phyloP scores from a whole-genome alignment of 2,113 vertebrate genomes.

The Sphyrna mokarran region DNA sequence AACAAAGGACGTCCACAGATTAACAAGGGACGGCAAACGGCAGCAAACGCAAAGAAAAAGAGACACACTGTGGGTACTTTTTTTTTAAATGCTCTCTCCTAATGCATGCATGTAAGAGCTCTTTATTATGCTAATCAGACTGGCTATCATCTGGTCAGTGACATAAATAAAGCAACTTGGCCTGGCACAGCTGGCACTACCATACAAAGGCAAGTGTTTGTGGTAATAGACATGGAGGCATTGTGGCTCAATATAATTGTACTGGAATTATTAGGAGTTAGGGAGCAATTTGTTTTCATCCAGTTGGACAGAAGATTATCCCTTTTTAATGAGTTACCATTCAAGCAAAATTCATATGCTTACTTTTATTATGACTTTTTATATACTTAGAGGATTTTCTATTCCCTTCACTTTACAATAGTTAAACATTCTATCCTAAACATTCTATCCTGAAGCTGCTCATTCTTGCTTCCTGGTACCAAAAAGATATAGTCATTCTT shows the following conservation, averaged over 20 bases:
- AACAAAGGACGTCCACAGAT: background rate
- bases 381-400: background rate
- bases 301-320: background rate
- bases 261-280: background rate
- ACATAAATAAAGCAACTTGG: conserved; percentile 16
- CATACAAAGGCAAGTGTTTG: conserved; percentile 5
- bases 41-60: background rate
- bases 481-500: background rate
- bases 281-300: background rate
- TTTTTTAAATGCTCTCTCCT: background rate
- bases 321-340: background rate
- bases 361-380: background rate
- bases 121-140: conserved; percentile 27
- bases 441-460: background rate
- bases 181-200: conserved; percentile 2
- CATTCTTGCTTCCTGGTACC: background rate
- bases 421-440: background rate
- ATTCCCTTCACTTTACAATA: background rate
- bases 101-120: background rate
- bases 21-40: background rate
- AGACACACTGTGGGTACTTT: background rate
- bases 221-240: background rate
- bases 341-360: background rate
- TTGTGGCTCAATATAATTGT: background rate
- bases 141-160: background rate